phyloP scores from a whole-genome alignment of 2,797 vertebrate species.

The Fistularia tabacaria region DNA sequence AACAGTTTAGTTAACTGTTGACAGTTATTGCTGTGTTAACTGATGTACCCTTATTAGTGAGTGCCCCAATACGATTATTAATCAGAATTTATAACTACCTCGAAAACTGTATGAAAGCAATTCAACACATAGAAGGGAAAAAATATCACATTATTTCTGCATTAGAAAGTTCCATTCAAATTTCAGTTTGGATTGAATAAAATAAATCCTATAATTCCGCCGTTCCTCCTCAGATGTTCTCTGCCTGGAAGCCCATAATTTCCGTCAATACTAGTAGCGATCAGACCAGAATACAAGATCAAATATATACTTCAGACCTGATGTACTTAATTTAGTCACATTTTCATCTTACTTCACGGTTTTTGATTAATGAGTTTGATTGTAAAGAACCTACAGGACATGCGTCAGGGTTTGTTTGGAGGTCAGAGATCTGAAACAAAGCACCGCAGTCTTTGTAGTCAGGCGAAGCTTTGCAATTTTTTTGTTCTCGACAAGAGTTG shows the following conservation, averaged over 20 bases:
- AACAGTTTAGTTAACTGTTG: too few species aligned
- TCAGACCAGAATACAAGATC: conserved; percentile 28
- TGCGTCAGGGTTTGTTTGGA: conserved; percentile 20
- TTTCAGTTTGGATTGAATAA: conserved; percentile 7
- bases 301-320: conserved; percentile 28
- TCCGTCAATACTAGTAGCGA: conserved; percentile 31
- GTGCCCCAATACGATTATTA: too few species aligned
- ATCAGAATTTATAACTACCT: too few species aligned
- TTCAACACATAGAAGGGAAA: too few species aligned
- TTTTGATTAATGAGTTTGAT: conserved; percentile 35
- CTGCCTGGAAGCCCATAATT: conserved; percentile 29
- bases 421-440: conserved; percentile 21
- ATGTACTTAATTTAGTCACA: conserved; percentile 36
- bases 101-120: too few species aligned
- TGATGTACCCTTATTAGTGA: too few species aligned
- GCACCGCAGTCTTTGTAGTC: conserved; percentile 13
- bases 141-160: not conserved
- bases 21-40: too few species aligned
- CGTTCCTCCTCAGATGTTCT: conserved; percentile 7
- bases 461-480: conserved; percentile 13
- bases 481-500: conserved; percentile 20
- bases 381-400: conserved; percentile 34
- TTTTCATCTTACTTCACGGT: conserved; percentile 16
- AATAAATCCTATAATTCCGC: conserved; percentile 9
- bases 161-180: not conserved